A percentile compares a stretch with the other conserved stretches of the same genome.
phyloP scores from a whole-genome alignment of 2,113 vertebrate genomes.

The Arothron firmamentum region DNA sequence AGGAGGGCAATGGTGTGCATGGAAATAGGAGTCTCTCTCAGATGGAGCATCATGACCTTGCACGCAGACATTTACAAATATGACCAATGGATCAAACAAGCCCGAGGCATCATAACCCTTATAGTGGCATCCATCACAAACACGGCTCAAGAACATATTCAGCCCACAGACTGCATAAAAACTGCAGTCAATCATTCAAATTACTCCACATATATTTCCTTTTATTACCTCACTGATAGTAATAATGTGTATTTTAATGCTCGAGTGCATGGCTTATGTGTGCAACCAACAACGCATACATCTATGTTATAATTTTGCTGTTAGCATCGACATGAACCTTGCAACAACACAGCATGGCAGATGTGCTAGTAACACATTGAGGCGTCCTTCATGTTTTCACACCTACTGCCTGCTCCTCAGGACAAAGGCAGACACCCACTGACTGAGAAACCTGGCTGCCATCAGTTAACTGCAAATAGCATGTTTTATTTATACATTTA shows the following conservation, averaged over 20 bases:
- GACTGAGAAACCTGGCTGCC: too few species aligned
- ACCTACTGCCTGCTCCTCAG: not conserved
- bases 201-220: slow-evolving; percentile 24
- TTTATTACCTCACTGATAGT: slow-evolving; percentile 27
- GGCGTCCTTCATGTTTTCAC: not conserved
- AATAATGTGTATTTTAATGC: slow-evolving; percentile 22
- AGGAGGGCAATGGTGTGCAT: slow-evolving; percentile 21
- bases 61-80: slow-evolving; percentile 34
- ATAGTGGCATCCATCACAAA: slow-evolving; percentile 50
- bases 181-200: slow-evolving; percentile 50
- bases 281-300: not conserved
- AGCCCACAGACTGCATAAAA: slow-evolving; percentile 28
- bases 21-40: slow-evolving; percentile 36
- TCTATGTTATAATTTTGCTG: not conserved
- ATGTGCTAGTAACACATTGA: not conserved
- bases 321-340: not conserved
- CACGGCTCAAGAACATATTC: slow-evolving; percentile 33
- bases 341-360: not conserved
- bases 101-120: slow-evolving; percentile 45
- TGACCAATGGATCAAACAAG: slow-evolving; percentile 45
- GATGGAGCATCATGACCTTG: slow-evolving; percentile 40
- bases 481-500: too few species aligned
- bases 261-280: not conserved
- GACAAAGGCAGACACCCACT: too few species aligned
- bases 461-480: too few species aligned